Base-by-base conservation (phyloP, 2,797 vertebrate genomes). In the Ctenopoma multispine region DNA sequence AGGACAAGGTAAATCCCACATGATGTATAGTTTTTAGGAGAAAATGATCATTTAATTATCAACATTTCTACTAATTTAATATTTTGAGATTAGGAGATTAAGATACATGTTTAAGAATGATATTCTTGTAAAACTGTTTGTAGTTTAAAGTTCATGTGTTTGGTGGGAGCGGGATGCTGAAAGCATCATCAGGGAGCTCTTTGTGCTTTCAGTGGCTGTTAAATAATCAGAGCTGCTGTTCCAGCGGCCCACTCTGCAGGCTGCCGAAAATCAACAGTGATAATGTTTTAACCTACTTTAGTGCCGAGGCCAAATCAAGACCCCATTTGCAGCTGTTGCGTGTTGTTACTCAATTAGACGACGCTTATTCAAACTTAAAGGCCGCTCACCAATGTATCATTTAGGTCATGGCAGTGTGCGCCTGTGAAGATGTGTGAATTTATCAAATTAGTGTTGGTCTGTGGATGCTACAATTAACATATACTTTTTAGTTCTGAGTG, bases 311-410 rank as follows among this genome's bases (percentile, higher is more conserved):
- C 76, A 65, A 72, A 71, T 36, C 64, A 44, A 56, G 53, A 34
- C 5, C 15, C 36, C 10, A 21, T 44, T 18, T 59, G 62, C 79
- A 77, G 81, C 75, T 79, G 56, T 53, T 43, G 54, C 68, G 18
- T 65, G 23, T 62, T 65, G 31, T 47, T 59, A 60, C 61, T 83
- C 56, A 48, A 50, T 86, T 69, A 72, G 2, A 1, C 15, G 61
- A 38, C 40, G 75, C 55, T 84, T 80, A 65, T 81, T 82, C 65
- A 67, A 81, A 69, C 69, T 62, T 79, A 57, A n/a, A 53, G 75
- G 51, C 48, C n/a, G 0, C 18, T 62, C 46, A 75, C 29, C 67
- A 65, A 72, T 50, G 66, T 75, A 64, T 50, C 34, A 55, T 60
- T 75, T 70, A 31, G 40, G 49, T 65, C 10, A 54, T 70, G 64